phyloP scores from a whole-genome alignment of 2,888 invertebrate genomes.

The Acrobasis consociella region DNA sequence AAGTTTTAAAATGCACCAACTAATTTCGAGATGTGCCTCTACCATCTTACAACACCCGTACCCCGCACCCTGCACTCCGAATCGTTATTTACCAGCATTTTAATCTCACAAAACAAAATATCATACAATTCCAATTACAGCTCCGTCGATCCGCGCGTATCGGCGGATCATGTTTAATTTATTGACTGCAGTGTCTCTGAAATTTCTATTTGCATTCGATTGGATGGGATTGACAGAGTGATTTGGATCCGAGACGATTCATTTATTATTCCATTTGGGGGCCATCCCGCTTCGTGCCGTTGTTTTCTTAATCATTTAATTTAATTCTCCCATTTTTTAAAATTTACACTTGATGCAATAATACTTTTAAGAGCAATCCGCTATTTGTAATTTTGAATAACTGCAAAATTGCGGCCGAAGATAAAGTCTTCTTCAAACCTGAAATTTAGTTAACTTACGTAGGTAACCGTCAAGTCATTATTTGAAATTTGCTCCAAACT shows the following conservation, averaged over 20 bases:
- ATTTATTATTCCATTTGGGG: slow-evolving; percentile 42
- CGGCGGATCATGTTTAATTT: slow-evolving; percentile 35
- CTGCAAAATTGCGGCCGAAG: too few relatives aligned
- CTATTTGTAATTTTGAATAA: background rate
- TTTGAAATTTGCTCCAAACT: too few relatives aligned
- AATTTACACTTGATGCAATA: background rate
- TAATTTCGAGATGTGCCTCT: too few relatives aligned
- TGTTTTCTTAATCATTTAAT: slow-evolving; percentile 28
- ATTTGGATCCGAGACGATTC: slow-evolving; percentile 45
- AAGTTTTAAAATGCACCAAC: too few relatives aligned
- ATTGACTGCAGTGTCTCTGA: slow-evolving; percentile 41
- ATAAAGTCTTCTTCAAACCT: too few relatives aligned
- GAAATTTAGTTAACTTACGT: too few relatives aligned
- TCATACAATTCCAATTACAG: slow-evolving; percentile 7
- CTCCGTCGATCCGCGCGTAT: slow-evolving; percentile 24
- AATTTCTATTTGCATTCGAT: slow-evolving; percentile 49
- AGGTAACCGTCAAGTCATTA: too few relatives aligned
- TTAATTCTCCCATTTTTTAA: background rate
- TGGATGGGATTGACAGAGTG: slow-evolving; percentile 46
- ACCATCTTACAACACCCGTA: too few relatives aligned
- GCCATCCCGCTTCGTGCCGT: slow-evolving; percentile 31
- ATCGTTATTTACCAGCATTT: too few relatives aligned
- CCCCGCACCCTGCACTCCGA: too few relatives aligned
- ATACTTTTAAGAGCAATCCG: background rate
- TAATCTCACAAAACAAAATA: slow-evolving; percentile 1